These are phyloP conservation scores for Phalanger gymnotis DNA, from an alignment of 2,797 vertebrate genomes.

Conservation along the genomic window DNA sequence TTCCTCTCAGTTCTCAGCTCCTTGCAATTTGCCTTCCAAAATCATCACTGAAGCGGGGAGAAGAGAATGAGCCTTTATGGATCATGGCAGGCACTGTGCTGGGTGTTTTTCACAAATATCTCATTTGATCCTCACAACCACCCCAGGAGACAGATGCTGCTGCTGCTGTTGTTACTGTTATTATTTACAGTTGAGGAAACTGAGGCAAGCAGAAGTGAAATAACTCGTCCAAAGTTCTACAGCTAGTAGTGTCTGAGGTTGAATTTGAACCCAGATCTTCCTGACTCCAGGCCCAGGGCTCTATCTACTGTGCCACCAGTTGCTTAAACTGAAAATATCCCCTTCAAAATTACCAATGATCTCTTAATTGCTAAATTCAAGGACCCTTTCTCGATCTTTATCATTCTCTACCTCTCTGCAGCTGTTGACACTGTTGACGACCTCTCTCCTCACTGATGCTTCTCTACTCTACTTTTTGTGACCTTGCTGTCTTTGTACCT, in stretches of 20 bases:
- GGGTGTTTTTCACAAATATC: not conserved
- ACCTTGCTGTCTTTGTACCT: too few relatives aligned
- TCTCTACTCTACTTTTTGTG: too few relatives aligned
- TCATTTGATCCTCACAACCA: not conserved
- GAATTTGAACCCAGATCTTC: not conserved
- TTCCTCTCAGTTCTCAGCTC: not conserved
- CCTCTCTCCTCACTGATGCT: too few relatives aligned
- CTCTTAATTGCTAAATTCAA: too few relatives aligned
- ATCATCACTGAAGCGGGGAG: not conserved
- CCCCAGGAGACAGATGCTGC: not conserved
- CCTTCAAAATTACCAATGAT: too few relatives aligned
- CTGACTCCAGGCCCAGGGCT: not conserved
- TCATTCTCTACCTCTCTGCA: too few relatives aligned
- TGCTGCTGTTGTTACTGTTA: not conserved
- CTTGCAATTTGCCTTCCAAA: not conserved
- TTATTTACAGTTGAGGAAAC: not conserved
- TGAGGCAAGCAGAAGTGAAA: not conserved
- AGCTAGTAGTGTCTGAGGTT: not conserved
- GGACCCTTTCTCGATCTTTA: too few relatives aligned
- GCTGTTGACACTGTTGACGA: too few relatives aligned
- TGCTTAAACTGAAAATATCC: too few relatives aligned
- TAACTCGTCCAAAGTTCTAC: not conserved
- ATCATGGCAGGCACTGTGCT: not conserved
- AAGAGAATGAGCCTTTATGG: not conserved
- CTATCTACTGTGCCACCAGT: too few relatives aligned